Evolutionary conservation across 1,140 invertebrate genomes (phyloP), one percentile per base, ranked within the genome.

Genomic region (Ceratosolen fusciceps): DNA sequence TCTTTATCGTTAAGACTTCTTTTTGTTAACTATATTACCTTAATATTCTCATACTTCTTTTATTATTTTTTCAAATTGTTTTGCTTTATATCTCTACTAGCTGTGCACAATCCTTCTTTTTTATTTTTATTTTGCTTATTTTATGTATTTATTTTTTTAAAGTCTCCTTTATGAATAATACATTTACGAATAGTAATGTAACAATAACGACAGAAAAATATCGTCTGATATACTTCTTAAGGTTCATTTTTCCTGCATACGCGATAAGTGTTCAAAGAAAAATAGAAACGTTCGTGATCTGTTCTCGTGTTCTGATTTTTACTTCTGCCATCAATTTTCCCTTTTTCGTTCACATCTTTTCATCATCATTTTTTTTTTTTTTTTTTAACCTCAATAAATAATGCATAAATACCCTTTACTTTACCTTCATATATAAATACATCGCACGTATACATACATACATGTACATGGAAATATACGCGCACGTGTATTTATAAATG

Each of bases 161-260:
- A 3, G 39, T 72, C 67, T 83, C 58, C 52, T n/a, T n/a, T 81
- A 82, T 58, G 77, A 83, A 83, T 84, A 68, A 82, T 82, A 81
- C 74, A 82, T 71, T 82, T 82, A 82, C 81, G 56, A 71, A 85
- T 68, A 79, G 54, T 80, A 68, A 74, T 75, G 37, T 82, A 85
- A 85, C 83, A 85, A 82, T 85, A 85, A 85, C 84, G 84, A 85
- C 84, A 85, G 83, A 85, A 85, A 85, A 85, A 85, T 85, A 85
- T 84, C 82, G 82, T 83, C 82, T 84, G 72, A 65, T 60, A 68
- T 16, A 76, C 49, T 21, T 21, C 47, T 26, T 62, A 78, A 47
- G 43, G 21, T 19, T 39, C 49, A 47, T 74, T 79, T 73, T 74
- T 62, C 12, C 10, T 5, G 24, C 29, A 60, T 43, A 52, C 29